Base-by-base conservation (phyloP, 2,888 invertebrate genomes). In the Girardia tigrina region DNA sequence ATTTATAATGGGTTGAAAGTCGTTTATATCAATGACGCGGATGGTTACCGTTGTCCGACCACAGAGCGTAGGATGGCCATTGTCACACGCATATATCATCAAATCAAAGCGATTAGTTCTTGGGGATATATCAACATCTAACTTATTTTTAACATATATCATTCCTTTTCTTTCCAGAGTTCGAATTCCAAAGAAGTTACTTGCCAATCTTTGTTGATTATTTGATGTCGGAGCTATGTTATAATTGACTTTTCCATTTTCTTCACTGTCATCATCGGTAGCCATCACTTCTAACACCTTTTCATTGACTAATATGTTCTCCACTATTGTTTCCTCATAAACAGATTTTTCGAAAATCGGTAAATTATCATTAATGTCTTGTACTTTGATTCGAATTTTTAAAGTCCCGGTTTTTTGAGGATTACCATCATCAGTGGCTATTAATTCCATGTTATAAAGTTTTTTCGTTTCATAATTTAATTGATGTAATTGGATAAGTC, bases 171-270 rank as follows among this genome's bases (percentile, higher is more conserved):
- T 23, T 23, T 6, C 6, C n/a, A 20, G 20, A 23, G 56, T 56
- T 6, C n/a, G 6, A 8, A 56, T 16, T 4, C 56, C 56, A 56
- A 56, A 56, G 23, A 12, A 56, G 23, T 16, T 56, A 56, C 56
- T 12, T 4, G 56, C 56, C 4, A 56, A 8, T 56, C 23, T n/a
- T 56, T 56, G 56, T 56, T 56, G 56, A 56, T 56, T 56, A 56
- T 56, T 56, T 56, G 56, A 56, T 12, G 56, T n/a, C 4, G n/a
- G 56, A 12, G 56, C 56, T 20, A 56, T 12, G 4, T n/a, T n/a
- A 23, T 56, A 56, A n/a, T 56, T 56, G 4, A 56, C n/a, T 23
- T 56, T 56, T 56, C 56, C 56, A 56, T 56, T 56, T n/a, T 56
- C 56, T n/a, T 56, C 56, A 56, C 56, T 56, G n/a, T 56, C 56